phyloP scores from a whole-genome alignment of 2,888 invertebrate species.

The Xylophagus ater region DNA sequence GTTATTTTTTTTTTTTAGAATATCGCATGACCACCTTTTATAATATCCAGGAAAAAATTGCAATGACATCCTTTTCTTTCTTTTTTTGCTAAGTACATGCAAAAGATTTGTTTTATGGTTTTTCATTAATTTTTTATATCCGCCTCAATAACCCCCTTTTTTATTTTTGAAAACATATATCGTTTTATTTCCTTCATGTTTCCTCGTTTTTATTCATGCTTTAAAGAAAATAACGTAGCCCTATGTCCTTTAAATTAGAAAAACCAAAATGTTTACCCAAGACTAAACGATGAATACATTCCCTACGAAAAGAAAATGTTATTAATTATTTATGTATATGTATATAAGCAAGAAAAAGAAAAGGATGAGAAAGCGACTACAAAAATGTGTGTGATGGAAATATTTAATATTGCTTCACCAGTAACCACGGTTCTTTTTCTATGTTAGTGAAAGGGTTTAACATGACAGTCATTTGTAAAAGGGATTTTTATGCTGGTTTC shows the following conservation, averaged over 20 bases:
- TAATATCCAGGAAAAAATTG: not conserved
- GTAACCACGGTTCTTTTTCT: no score
- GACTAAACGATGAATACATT: constrained; percentile 1
- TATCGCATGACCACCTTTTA: not conserved
- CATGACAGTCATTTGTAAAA: no score
- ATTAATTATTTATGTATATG: constrained; percentile 2
- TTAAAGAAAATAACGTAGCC: not conserved
- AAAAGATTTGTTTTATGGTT: constrained; percentile 5
- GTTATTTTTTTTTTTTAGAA: no score
- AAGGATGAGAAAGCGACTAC: not conserved
- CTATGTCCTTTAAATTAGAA: not conserved
- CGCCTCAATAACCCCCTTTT: constrained; percentile 1
- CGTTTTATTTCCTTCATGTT: not conserved
- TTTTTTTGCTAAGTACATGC: constrained; percentile 3
- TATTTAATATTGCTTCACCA: not conserved
- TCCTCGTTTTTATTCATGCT: not conserved
- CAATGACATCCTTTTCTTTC: constrained; percentile 3
- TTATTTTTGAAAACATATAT: no score
- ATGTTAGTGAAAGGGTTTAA: no score
- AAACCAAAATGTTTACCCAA: not conserved
- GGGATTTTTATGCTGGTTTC: no score
- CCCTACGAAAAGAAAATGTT: not conserved
- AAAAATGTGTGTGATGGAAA: not conserved
- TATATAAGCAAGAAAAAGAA: not conserved
- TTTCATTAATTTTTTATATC: constrained; percentile 8